Evolutionary conservation across 1,140 invertebrate genomes (phyloP).

Genomic region (Thaumatotibia leucotreta): DNA sequence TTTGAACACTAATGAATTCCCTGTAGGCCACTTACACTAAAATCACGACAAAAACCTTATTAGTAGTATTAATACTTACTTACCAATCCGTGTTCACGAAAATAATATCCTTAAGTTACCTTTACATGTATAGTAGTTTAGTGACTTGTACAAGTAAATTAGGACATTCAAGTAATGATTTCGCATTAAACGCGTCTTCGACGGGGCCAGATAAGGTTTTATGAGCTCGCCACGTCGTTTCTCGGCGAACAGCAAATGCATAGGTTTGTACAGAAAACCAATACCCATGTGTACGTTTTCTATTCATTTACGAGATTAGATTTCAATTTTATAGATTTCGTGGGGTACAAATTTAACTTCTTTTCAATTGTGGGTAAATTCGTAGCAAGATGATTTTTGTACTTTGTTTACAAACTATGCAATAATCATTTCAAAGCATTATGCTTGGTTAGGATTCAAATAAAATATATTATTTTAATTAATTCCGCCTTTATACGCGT

Average conservation of each 20-base stretch:
- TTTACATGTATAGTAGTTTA: conserved; percentile 7
- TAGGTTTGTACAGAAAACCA: conserved; percentile 54
- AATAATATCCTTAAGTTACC: too few relatives aligned
- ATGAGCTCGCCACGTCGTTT: conserved; percentile 69
- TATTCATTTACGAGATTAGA: conserved; percentile 16
- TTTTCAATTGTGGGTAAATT: background rate
- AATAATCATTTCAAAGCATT: too few relatives aligned
- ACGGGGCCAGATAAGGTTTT: conserved; percentile 73
- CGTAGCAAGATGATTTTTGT: too few relatives aligned
- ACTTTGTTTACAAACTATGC: too few relatives aligned
- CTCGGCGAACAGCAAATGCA: conserved; percentile 57
- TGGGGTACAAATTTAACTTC: background rate
- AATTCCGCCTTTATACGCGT: too few relatives aligned
- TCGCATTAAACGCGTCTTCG: conserved; percentile 34
- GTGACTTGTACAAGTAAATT: conserved; percentile 5
- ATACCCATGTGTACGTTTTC: conserved; percentile 41
- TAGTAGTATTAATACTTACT: too few relatives aligned
- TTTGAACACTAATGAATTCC: too few relatives aligned
- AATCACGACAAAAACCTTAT: too few relatives aligned
- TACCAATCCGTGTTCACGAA: too few relatives aligned
- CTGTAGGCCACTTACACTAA: too few relatives aligned
- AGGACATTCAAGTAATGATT: conserved; percentile 18
- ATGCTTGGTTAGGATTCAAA: too few relatives aligned
- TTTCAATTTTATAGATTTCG: background rate
- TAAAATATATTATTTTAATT: too few relatives aligned